Evolutionary conservation across 2,888 invertebrate species (phyloP).

Genomic region (Diadromus collaris): DNA sequence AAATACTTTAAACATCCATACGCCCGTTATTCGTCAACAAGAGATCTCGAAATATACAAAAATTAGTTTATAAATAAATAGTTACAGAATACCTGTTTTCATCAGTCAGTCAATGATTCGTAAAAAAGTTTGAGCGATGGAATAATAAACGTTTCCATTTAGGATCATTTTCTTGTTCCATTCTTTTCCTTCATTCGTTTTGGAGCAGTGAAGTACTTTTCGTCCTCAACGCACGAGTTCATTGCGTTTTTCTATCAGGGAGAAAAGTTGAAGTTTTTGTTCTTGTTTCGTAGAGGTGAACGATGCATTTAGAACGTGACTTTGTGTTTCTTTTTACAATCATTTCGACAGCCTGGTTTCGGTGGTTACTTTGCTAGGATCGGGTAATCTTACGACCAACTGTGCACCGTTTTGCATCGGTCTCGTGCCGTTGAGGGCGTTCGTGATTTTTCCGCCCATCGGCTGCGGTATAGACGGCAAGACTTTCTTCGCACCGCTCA

Average conservation of each 20-base stretch:
- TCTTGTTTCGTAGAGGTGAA: constrained; percentile 24
- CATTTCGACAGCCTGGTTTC: constrained; percentile 77
- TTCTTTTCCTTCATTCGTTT: too few relatives aligned
- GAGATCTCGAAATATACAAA: constrained; percentile 49
- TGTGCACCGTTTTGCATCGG: constrained; percentile 77
- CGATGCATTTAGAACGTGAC: constrained; percentile 17
- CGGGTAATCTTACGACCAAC: constrained; percentile 78
- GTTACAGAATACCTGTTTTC: constrained; percentile 45
- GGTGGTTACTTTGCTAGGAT: constrained; percentile 76
- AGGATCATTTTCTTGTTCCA: constrained; percentile 12
- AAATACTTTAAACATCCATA: not conserved
- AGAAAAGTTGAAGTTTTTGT: constrained; percentile 40
- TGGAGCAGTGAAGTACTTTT: constrained; percentile 45
- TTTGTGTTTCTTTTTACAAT: constrained; percentile 52
- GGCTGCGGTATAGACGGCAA: constrained; percentile 68
- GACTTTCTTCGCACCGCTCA: constrained; percentile 76
- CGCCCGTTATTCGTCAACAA: constrained; percentile 19
- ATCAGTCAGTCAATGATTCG: constrained; percentile 43
- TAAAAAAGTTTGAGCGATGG: constrained; percentile 52
- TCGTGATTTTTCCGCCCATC: constrained; percentile 60
- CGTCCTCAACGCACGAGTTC: constrained; percentile 15
- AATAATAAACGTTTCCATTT: constrained; percentile 47
- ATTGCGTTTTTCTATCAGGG: constrained; percentile 23
- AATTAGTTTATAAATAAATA: constrained; percentile 59
- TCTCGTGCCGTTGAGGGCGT: constrained; percentile 69